phyloP scores from a whole-genome alignment of 2,797 vertebrate species.

The Dipus sagitta region DNA sequence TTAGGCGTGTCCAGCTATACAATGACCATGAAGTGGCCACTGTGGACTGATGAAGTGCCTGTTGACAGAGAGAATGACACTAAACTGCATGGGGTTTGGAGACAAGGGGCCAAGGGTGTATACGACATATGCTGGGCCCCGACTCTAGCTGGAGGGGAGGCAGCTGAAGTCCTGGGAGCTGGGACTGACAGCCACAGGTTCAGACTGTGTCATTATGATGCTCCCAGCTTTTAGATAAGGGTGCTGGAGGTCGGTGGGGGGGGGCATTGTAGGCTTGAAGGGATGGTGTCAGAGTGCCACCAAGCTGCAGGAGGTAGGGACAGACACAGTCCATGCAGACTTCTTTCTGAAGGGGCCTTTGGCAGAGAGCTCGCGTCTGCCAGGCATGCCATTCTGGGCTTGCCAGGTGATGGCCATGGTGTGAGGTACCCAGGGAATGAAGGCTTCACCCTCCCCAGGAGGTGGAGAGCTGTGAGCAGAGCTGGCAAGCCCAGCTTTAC shows the following conservation, averaged over 20 bases:
- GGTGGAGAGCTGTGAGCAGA: slow-evolving; percentile 28
- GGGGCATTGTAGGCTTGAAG: background rate
- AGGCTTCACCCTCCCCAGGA: background rate
- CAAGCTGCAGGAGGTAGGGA: background rate
- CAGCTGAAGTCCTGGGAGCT: background rate
- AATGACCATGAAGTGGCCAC: rapidly evolving
- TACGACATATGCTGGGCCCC: too few relatives aligned
- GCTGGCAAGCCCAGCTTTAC: slow-evolving; percentile 73
- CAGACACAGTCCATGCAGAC: background rate
- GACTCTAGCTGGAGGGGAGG: background rate
- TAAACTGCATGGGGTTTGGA: background rate
- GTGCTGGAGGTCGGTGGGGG: too few relatives aligned
- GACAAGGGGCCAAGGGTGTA: background rate
- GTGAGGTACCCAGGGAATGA: rapidly evolving
- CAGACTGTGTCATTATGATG: background rate
- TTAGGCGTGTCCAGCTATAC: too few relatives aligned
- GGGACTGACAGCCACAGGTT: background rate
- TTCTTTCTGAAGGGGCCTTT: background rate
- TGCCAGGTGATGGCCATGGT: rapidly evolving
- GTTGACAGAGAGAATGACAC: rapidly evolving
- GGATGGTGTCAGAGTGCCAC: background rate
- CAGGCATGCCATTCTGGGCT: background rate
- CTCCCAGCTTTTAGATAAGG: background rate
- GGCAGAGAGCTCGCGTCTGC: background rate
- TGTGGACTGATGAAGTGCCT: rapidly evolving